Conservation (phyloP, 2,113 vertebrate genomes). For the Lutjanus erythropterus region DNA sequence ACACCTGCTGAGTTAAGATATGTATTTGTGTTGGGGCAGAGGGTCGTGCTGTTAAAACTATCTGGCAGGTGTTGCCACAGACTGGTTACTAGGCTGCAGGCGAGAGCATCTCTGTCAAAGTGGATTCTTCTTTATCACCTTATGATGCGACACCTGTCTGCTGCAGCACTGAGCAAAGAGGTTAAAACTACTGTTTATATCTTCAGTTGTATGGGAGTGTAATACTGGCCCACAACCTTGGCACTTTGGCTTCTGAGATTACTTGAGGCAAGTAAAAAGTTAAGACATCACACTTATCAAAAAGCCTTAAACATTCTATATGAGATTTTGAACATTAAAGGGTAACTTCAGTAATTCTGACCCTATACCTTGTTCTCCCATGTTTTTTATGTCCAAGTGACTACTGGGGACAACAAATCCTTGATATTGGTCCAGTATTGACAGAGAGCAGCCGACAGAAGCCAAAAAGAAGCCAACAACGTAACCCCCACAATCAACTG, state of each 20-base stretch:
- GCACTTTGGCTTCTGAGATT: not conserved
- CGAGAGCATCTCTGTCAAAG: not conserved
- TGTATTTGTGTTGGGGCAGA: conserved; percentile 9
- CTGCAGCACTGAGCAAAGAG: not conserved
- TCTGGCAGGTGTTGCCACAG: conserved; percentile 17
- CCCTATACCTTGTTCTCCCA: too few species aligned
- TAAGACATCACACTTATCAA: conserved; percentile 13
- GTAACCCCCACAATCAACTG: too few species aligned
- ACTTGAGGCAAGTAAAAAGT: not conserved
- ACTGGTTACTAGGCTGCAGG: conserved; percentile 32
- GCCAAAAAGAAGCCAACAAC: too few species aligned
- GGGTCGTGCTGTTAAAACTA: not conserved
- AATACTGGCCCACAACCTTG: not conserved
- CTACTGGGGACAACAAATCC: too few species aligned
- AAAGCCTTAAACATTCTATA: not conserved
- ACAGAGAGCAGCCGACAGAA: too few species aligned
- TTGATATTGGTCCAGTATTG: too few species aligned
- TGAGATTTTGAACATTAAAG: too few species aligned
- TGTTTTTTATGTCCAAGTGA: too few species aligned
- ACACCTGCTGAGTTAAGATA: conserved; percentile 32
- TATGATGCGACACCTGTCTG: not conserved
- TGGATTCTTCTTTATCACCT: conserved; percentile 4
- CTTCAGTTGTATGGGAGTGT: not conserved
- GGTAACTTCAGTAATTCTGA: too few species aligned
- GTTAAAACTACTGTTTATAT: not conserved